Evolutionary conservation across 2,888 invertebrate genomes (phyloP), one percentile per base, ranked within the genome.

Genomic region (Xylota sylvarum): DNA sequence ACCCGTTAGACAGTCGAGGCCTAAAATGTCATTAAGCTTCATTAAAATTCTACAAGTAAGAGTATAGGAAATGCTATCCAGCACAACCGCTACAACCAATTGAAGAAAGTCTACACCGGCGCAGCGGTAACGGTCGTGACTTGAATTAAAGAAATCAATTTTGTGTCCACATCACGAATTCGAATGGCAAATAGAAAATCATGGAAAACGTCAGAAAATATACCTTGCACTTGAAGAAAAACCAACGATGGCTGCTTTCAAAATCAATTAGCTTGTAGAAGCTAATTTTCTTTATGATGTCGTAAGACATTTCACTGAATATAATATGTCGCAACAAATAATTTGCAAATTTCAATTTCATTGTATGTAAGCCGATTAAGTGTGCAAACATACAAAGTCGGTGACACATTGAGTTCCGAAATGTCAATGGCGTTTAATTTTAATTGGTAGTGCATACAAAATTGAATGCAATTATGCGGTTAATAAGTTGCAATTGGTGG

Each of bases 121-220:
- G n/a, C n/a, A 40, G 14, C 43, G 14, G 40, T 10, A 32, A 58
- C 14, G 60, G 32, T 85, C 85, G 85, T 85, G 85, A 67, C 81
- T 85, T 52, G 85, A 85, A 85, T 81, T 35, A 14, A 70, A 46
- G 14, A 60, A 55, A 46, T 65, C 27, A 27, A 82, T 58, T 12
- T 52, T 10, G 19, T 73, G 35, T 52, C 58, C 43, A 43, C 65
- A 43, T 65, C 58, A 69, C 69, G 52, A 40, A 72, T 70, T 81
- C 64, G 76, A 77, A 81, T 72, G 76, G 65, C 60, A 81, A 85
- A 85, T 80, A 79, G 79, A 76, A 60, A 60, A 76, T 27, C 32
- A 43, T 64, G 27, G 64, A 27, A 50, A 55, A 19, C 17, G 48
- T 58, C 65, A 58, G 40, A 35, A 48, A 43, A 7, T 9, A 9